Conservation (phyloP, 2,888 invertebrate species). For the Onthophagus sagittarius region DNA sequence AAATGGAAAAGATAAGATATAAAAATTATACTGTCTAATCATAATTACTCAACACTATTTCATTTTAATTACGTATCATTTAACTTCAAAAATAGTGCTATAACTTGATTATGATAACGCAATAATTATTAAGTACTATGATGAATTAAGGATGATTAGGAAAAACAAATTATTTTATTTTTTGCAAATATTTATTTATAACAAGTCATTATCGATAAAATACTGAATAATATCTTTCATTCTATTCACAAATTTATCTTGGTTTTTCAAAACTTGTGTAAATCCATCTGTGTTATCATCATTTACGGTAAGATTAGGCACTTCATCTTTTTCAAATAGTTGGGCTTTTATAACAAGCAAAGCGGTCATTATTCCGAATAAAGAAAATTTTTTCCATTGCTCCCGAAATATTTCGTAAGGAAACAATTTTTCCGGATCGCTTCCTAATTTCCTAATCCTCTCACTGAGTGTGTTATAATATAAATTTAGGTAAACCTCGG, state of each 20-base stretch:
- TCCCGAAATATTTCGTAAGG: conserved; percentile 32
- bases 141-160: too few relatives aligned
- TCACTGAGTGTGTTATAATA: conserved; percentile 37
- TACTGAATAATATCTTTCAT: conserved; percentile 21
- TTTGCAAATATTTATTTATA: conserved; percentile 1
- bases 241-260: conserved; percentile 16
- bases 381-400: conserved; percentile 37
- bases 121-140: too few relatives aligned
- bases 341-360: conserved; percentile 30
- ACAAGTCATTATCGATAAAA: conserved; percentile 20
- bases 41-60: too few relatives aligned
- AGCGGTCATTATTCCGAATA: conserved; percentile 29
- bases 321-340: conserved; percentile 26
- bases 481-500: conserved; percentile 33
- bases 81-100: too few relatives aligned
- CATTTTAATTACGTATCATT: too few relatives aligned
- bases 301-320: neutral
- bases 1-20: too few relatives aligned
- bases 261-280: neutral
- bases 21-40: too few relatives aligned
- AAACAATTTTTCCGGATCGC: conserved; percentile 36
- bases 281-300: conserved; percentile 20
- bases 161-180: neutral
- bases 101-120: too few relatives aligned
- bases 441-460: conserved; percentile 32